Conservation (phyloP, 2,888 invertebrate genomes). For the Endotricha flammealis region DNA sequence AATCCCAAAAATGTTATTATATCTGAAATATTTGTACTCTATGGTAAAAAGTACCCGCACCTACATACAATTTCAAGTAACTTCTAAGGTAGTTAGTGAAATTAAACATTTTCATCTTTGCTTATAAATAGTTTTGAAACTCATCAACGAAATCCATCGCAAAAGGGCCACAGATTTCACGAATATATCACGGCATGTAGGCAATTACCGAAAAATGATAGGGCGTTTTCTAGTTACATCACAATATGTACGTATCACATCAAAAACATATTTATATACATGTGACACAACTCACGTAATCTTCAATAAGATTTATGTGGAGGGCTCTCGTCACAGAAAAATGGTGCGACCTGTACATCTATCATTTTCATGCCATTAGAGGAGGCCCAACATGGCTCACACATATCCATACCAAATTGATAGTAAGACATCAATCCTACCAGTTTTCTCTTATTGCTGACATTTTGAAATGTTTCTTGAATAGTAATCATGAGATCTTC, state of each 20-base stretch:
- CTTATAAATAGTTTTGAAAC: no score
- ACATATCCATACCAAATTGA: constrained; percentile 5
- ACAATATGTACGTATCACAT: not conserved
- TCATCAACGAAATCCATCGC: no score
- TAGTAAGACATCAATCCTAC: not conserved
- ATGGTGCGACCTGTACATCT: constrained; percentile 32
- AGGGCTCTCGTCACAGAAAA: constrained; percentile 4
- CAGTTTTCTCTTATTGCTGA: not conserved
- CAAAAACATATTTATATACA: not conserved
- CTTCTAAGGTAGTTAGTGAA: no score
- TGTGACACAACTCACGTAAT: constrained; percentile 12
- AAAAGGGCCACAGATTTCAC: no score
- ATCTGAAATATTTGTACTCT: no score
- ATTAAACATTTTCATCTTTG: no score
- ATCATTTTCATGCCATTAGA: constrained; percentile 59
- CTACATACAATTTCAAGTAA: no score
- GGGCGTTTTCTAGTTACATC: not conserved
- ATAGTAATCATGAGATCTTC: no score
- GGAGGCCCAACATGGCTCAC: constrained; percentile 6
- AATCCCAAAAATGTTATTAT: no score
- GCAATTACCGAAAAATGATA: not conserved
- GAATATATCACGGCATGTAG: no score
- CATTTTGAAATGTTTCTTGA: not conserved
- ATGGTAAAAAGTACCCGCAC: no score
- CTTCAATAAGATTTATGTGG: constrained; percentile 16